phyloP scores from a whole-genome alignment of 1,140 invertebrate genomes.

The Eupeodes corollae region DNA sequence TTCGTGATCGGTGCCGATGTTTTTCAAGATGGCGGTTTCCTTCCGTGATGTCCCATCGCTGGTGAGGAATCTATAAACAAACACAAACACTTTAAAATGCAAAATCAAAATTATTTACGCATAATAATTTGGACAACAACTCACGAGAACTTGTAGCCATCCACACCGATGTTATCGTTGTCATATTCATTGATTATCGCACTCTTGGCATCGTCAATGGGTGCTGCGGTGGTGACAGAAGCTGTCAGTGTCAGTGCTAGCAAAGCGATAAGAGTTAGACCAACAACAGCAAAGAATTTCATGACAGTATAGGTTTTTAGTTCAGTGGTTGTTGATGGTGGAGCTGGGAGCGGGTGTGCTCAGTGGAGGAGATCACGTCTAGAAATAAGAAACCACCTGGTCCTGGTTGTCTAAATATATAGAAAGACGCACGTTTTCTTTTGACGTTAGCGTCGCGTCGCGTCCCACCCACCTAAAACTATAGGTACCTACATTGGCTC shows the following conservation, averaged over 20 bases:
- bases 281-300: constrained; percentile 7
- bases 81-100: constrained; percentile 6
- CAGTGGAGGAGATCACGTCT: too few relatives aligned
- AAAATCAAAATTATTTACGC: not conserved
- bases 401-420: too few relatives aligned
- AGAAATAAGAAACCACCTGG: too few relatives aligned
- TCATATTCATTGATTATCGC: constrained; percentile 38
- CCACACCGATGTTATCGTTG: constrained; percentile 38
- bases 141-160: constrained; percentile 40
- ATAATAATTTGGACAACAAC: constrained; percentile 9
- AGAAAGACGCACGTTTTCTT: too few relatives aligned
- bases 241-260: constrained; percentile 17
- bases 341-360: too few relatives aligned
- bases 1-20: constrained; percentile 44
- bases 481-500: too few relatives aligned
- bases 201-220: constrained; percentile 23
- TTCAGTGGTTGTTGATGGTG: too few relatives aligned
- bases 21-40: constrained; percentile 49
- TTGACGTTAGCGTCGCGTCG: too few relatives aligned
- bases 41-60: constrained; percentile 52
- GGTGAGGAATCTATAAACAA: constrained; percentile 47
- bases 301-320: constrained; percentile 7
- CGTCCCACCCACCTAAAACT: too few relatives aligned
- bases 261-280: not conserved
- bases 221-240: constrained; percentile 14